Evolutionary conservation across 2,888 invertebrate genomes (phyloP).

Genomic region (Lysandra bellargus): DNA sequence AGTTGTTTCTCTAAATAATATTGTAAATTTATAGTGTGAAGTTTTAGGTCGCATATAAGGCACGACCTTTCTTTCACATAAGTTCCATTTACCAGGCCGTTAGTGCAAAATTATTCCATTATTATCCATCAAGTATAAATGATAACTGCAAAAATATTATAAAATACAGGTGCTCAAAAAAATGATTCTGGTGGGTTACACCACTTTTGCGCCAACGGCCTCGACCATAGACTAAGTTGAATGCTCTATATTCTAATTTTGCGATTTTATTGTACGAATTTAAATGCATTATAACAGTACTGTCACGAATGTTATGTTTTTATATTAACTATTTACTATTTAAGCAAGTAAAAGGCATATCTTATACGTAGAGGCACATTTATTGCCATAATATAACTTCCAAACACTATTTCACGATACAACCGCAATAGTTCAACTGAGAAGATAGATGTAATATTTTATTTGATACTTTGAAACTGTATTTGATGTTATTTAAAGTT

Average conservation of each 20-base stretch:
- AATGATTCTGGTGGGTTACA: background rate
- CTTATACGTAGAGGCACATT: slow-evolving; percentile 10
- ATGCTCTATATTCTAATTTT: slow-evolving; percentile 17
- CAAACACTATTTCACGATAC: background rate
- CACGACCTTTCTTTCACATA: background rate
- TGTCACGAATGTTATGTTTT: slow-evolving; percentile 17
- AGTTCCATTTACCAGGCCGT: background rate
- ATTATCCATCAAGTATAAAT: background rate
- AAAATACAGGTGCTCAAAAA: slow-evolving; percentile 1
- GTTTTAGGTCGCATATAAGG: background rate
- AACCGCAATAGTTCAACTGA: background rate
- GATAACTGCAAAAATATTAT: background rate
- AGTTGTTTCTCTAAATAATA: slow-evolving; percentile 18
- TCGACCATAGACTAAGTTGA: slow-evolving; percentile 17
- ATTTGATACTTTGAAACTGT: background rate
- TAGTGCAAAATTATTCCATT: background rate
- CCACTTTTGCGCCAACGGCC: slow-evolving; percentile 12
- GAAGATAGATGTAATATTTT: background rate
- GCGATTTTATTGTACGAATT: slow-evolving; percentile 29
- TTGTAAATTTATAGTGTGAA: slow-evolving; percentile 20
- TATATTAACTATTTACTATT: background rate
- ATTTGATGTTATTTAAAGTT: background rate
- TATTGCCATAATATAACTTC: background rate
- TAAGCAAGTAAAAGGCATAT: slow-evolving; percentile 6
- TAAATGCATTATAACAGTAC: background rate